Base-by-base conservation (phyloP, 2,797 vertebrate species). In the Botia kubotai region DNA sequence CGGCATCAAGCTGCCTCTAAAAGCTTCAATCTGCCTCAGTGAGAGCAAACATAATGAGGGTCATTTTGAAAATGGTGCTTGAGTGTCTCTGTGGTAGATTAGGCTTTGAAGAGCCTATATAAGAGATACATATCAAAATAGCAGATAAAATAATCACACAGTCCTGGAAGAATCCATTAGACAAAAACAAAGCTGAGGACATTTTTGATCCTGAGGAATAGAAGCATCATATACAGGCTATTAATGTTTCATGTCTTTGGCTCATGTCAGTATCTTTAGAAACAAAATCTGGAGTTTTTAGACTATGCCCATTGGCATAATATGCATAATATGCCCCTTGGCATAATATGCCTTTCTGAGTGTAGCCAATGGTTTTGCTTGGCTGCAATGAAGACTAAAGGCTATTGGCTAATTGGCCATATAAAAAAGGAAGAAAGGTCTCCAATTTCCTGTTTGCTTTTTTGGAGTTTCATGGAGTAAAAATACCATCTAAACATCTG, bases 191-290 rank as follows among this genome's bases (percentile, higher is more conserved):
- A 80, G 70, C 3, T 36, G 57, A 68, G 50, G 60, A 67, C 57
- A 62, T 67, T 60, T 78, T 68, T 71, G 23, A 39, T 76, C 46
- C 68, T 82, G 82, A 62, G 63, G 72, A 77, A 63, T 55, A 19
- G 43, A 63, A 63, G 3, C 23, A 66, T 73, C 75, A 71, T 72
- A 33, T 66, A 68, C 73, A 75, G 71, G 71, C 70, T 65, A 80
- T 72, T 82, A 21, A 77, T 71, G 66, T 60, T 69, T 33, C 62
- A 77, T 67, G 29, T 79, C 43, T 77, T 66, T 82, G 79, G 76
- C 77, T 82, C 43, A 75, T 72, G 52, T 72, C 80, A 68, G 72
- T 36, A 52, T 65, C 26, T 72, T 72, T 65, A 70, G 39, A 52
- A 82, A 75, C 60, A 68, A 72, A 82, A 43, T 58, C 48, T 12